phyloP scores from a whole-genome alignment of 2,888 invertebrate genomes.

The Eledona agricola region DNA sequence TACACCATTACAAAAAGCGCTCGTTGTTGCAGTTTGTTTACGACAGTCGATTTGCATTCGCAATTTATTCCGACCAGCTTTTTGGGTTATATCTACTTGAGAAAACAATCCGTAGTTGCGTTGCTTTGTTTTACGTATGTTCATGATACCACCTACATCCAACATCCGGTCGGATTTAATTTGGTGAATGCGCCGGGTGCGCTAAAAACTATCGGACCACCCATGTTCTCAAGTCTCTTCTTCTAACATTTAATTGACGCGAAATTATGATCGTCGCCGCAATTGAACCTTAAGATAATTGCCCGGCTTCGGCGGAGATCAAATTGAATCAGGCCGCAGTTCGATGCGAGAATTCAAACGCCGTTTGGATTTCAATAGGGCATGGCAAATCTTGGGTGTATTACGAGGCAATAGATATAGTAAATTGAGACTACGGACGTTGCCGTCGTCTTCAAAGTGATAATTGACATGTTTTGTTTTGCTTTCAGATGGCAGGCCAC shows the following conservation, averaged over 20 bases:
- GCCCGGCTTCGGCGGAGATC: slow-evolving; percentile 15
- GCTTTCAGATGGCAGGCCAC: slow-evolving; percentile 51
- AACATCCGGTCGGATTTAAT: too few relatives aligned
- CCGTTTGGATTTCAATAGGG: too few relatives aligned
- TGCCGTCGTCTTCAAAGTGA: too few relatives aligned
- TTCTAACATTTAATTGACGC: slow-evolving; percentile 12
- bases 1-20: slow-evolving; percentile 13
- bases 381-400: too few relatives aligned
- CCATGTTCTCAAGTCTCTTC: slow-evolving; percentile 4
- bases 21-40: slow-evolving; percentile 13
- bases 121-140: too few relatives aligned
- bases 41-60: slow-evolving; percentile 16
- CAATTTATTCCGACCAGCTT: slow-evolving; percentile 16
- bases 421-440: too few relatives aligned
- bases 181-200: slow-evolving; percentile 29
- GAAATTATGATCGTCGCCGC: slow-evolving; percentile 7
- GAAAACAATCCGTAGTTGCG: too few relatives aligned
- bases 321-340: slow-evolving; percentile 18
- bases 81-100: too few relatives aligned
- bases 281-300: slow-evolving; percentile 12
- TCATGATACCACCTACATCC: too few relatives aligned
- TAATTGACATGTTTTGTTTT: slow-evolving; percentile 35
- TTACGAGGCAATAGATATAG: too few relatives aligned
- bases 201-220: not conserved
- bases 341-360: too few relatives aligned